Conservation (phyloP, 2,797 vertebrate species). For the Ptychadena robeensis region DNA sequence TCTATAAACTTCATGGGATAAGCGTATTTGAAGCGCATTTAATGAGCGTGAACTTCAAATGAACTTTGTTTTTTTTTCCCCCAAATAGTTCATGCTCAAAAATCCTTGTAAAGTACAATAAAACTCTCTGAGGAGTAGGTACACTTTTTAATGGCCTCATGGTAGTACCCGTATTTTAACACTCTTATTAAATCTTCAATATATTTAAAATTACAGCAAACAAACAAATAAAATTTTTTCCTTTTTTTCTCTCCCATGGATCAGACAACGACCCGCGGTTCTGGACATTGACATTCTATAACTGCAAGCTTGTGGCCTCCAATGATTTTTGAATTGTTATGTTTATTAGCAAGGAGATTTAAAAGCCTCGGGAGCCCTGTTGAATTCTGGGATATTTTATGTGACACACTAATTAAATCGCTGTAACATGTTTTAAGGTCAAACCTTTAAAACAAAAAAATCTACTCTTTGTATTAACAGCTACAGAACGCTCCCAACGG, state of each 20-base stretch:
- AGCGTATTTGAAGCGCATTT: conserved; percentile 9
- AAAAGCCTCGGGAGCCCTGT: conserved; percentile 2
- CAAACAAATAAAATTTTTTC: no score
- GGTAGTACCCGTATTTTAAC: conserved; percentile 9
- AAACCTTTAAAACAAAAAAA: conserved; percentile 5
- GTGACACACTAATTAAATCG: conserved; percentile 48
- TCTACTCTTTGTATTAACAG: neutral
- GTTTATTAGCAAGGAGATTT: conserved; percentile 29
- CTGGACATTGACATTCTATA: neutral
- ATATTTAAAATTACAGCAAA: neutral
- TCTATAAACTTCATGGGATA: conserved; percentile 10
- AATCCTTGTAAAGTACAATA: conserved; percentile 50
- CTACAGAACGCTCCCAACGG: neutral
- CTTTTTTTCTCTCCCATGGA: no score
- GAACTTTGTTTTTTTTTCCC: conserved; percentile 31
- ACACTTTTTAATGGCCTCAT: conserved; percentile 13
- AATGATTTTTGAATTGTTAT: conserved; percentile 7
- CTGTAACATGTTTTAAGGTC: conserved; percentile 44
- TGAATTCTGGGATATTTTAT: conserved; percentile 33
- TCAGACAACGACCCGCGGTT: neutral
- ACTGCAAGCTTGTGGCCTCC: neutral
- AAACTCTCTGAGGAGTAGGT: conserved; percentile 21
- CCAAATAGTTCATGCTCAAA: conserved; percentile 37
- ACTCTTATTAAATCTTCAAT: conserved; percentile 9
- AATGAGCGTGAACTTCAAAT: conserved; percentile 35